Base-by-base conservation (phyloP, 2,888 invertebrate genomes). In the Acronicta leporina region DNA sequence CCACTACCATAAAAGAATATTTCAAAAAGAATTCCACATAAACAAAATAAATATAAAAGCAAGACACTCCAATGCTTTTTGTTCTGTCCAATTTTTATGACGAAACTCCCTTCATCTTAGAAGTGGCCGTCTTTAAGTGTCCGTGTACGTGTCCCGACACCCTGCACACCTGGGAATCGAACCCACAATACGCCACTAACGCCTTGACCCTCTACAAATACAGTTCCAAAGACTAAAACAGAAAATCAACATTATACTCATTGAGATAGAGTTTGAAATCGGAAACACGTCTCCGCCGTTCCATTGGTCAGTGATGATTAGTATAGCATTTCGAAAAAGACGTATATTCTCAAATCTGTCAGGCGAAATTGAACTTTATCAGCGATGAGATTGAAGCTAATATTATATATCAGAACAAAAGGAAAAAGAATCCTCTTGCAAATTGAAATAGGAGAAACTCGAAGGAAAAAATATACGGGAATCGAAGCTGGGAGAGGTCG, bases 161-260 rank as follows among this genome's bases (percentile, higher is more conserved):
- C 88, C 87, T 82, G 86, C 85, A 87, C 94, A 94, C 94, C 94
- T 94, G 94, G 94, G 95, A 95, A 93, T 95, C 92, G 90, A 94
- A 94, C 89, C 91, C 90, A 85, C 94, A 91, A 91, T 89, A 88
- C 89, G 87, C 82, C 84, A 87, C 92, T 90, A 89, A 88, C 90
- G 89, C 86, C 83, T 88, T 91, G 92, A 92, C 92, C 92, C 93
- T 82, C 84, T 66, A 63, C 67, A 83, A 84, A 85, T 58, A 80
- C 72, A 81, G 63, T 68, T 64, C 27, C 41, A 48, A 54, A 61
- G 49, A 47, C 33, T 11, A 27, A 69, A 77, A 45, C 7, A 60
- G 25, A 84, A 87, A 84, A 73, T 49, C 56, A 51, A 80, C 83
- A 81, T 58, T 83, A 67, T 11, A 0, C 0, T 0, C 0, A 0